Percentiles rank a stretch among this genome's conserved stretches.
phyloP scores from a whole-genome alignment of 2,888 invertebrate genomes.

The Myathropa florea region DNA sequence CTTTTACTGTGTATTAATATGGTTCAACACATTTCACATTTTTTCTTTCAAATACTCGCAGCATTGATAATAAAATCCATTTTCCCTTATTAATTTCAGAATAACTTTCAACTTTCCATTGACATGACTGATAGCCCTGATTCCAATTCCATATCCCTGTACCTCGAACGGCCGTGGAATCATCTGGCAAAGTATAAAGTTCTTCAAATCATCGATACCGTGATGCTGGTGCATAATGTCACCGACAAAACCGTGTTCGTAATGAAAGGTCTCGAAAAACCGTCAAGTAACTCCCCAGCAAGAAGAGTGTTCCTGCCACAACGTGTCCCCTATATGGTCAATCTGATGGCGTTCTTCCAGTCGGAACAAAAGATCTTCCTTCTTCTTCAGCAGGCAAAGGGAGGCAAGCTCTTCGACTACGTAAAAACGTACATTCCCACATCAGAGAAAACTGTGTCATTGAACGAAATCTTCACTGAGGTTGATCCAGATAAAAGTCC shows the following conservation, averaged over 20 bases:
- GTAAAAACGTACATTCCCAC: conserved; percentile 75
- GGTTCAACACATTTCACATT: too few species aligned
- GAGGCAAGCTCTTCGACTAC: conserved; percentile 79
- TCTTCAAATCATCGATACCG: conserved; percentile 76
- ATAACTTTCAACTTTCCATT: conserved; percentile 77
- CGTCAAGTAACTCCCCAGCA: conserved; percentile 78
- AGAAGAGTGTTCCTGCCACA: conserved; percentile 79
- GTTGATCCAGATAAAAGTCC: conserved; percentile 53
- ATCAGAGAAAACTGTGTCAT: conserved; percentile 52
- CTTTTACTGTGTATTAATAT: too few species aligned
- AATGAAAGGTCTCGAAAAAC: conserved; percentile 80
- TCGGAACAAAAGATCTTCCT: conserved; percentile 80
- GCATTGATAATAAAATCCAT: background rate
- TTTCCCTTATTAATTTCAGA: background rate
- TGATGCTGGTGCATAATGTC: conserved; percentile 80
- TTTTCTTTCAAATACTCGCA: background rate
- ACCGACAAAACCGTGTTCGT: conserved; percentile 78
- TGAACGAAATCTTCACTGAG: conserved; percentile 76
- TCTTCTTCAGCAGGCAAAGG: conserved; percentile 78
- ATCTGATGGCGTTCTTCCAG: conserved; percentile 78
- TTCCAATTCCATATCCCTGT: conserved; percentile 63
- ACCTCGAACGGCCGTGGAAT: conserved; percentile 79
- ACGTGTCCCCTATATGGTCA: conserved; percentile 79
- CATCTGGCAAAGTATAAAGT: conserved; percentile 80
- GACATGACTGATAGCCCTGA: conserved; percentile 74